Evolutionary conservation across 2,113 vertebrate species (phyloP), one percentile per base, ranked within the genome.

Genomic region (Puffinus mauretanicus): DNA sequence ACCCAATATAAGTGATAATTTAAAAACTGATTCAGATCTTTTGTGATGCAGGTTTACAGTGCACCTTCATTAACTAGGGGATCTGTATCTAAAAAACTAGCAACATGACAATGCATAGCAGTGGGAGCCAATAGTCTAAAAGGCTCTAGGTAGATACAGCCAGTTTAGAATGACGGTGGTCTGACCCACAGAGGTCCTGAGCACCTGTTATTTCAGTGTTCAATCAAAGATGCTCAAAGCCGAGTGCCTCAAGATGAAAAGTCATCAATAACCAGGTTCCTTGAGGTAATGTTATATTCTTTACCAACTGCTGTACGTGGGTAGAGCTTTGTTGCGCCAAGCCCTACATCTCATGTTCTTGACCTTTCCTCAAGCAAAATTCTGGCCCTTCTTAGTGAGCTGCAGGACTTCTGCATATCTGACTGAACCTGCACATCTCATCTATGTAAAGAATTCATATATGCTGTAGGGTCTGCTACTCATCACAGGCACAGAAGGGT

Each of bases 301-400:
- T 25, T 46, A n/a, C 8, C 32, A 47, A 2, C 2, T 46, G 69
- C 55, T 78, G 14, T n/a, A 1, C 0, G 0, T 34, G 61, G 32
- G 46, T 25, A 67, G 24, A 36, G 16, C 22, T 78, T 47, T 47
- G 22, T 21, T 36, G 10, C 52, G 20, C 32, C 46, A 49, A 72
- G 46, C 14, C n/a, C 36, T 69, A 4, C 34, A 13, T 4, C 32
- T 82, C 6, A 1, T 3, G 22, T 51, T 88, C 16, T 16, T 55
- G 66, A 65, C 62, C 38, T 82, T 51, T 40, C 15, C 71, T 65
- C 4, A 27, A 27, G 54, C 14, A 54, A 6, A 72, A 57, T 5
- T 7, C 1, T 9, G 21, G 10, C 22, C 30, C 47, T 34, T 36
- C 60, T 55, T 21, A 20, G 16, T 0, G 10, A 85, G 25, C 42